phyloP scores from a whole-genome alignment of 2,113 vertebrate species.

The Eolophus roseicapilla region DNA sequence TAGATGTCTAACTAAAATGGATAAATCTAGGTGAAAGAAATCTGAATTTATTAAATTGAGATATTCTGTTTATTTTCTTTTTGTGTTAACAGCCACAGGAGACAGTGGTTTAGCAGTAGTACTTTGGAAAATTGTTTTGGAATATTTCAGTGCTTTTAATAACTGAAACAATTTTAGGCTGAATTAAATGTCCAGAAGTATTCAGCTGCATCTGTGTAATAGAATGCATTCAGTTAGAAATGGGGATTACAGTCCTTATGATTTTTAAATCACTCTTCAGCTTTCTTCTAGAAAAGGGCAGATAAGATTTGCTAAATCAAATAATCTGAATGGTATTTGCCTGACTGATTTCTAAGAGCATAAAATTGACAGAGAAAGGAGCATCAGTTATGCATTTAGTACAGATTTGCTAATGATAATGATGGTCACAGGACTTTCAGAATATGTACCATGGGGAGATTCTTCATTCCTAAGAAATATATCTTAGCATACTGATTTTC shows the following conservation, averaged over 20 bases:
- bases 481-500: not conserved
- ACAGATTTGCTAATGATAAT: not conserved
- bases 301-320: conserved; percentile 38
- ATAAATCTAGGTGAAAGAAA: not conserved
- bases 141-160: not conserved
- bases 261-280: conserved; percentile 16
- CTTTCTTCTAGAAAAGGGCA: not conserved
- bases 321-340: conserved; percentile 6
- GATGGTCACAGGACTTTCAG: not conserved
- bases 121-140: not conserved
- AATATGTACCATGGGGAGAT: not conserved
- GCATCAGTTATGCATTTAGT: not conserved
- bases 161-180: not conserved
- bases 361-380: conserved; percentile 1
- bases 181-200: not conserved
- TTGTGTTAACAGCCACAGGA: not conserved
- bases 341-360: not conserved
- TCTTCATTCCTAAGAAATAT: not conserved
- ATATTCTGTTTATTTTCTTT: not conserved
- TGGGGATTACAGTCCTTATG: not conserved
- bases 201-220: not conserved
- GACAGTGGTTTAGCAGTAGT: not conserved
- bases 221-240: not conserved
- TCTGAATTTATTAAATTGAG: not conserved
- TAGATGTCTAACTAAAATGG: not conserved